These are phyloP conservation scores for Tachyglossus aculeatus DNA, from an alignment of 2,797 vertebrate genomes.

Conservation along the genomic window DNA sequence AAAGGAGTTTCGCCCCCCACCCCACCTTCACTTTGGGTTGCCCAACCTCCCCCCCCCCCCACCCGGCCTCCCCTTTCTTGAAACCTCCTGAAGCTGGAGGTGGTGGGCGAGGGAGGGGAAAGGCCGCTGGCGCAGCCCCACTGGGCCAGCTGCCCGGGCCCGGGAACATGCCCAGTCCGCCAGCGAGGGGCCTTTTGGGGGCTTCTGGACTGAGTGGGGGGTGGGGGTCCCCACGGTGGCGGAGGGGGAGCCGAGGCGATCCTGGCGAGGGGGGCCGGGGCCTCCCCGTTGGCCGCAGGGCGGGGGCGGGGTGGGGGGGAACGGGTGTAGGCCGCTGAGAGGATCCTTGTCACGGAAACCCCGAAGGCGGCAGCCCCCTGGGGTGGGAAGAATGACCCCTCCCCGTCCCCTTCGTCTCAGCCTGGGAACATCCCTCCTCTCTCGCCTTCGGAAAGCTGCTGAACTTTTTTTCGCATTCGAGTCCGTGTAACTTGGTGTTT, in stretches of 20 bases:
- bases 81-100: too few relatives aligned
- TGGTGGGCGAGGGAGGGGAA: background rate
- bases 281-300: background rate
- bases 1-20: slow-evolving; percentile 2
- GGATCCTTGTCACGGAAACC: background rate
- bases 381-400: too few relatives aligned
- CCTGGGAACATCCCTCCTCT: background rate
- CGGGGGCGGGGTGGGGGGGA: background rate
- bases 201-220: too few relatives aligned
- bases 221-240: background rate
- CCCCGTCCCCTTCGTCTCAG: background rate
- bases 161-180: too few relatives aligned
- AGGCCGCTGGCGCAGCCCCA: background rate
- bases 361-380: background rate
- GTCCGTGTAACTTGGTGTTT: too few relatives aligned
- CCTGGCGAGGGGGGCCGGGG: background rate
- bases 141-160: background rate
- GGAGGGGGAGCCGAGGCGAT: background rate
- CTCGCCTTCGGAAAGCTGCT: too few relatives aligned
- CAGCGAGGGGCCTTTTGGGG: background rate
- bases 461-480: too few relatives aligned
- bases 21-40: too few relatives aligned
- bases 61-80: too few relatives aligned
- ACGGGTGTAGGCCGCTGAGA: background rate
- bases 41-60: slow-evolving; percentile 40